Evolutionary conservation across 1,140 invertebrate genomes (phyloP), one percentile per base, ranked within the genome.

Genomic region (Euwallacea similis): DNA sequence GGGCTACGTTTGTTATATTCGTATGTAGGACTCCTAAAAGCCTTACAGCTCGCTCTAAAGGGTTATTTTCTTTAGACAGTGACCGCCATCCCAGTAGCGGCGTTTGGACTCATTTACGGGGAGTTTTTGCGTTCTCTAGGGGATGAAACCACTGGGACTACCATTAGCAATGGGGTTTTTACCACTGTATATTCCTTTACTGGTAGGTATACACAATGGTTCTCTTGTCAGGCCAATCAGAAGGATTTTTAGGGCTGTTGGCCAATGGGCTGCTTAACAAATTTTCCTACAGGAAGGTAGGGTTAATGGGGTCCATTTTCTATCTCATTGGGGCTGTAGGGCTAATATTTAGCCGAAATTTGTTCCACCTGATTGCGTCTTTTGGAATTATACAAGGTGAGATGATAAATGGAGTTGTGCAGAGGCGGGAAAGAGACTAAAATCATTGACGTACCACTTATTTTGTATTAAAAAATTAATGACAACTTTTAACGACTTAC

Each of bases 61-160:
- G n/a, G 16, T 81, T 82, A 62, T 64, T 71, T 21, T 71, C 81
- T 81, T 67, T 77, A 88, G 87, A 83, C 85, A 76, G 80, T 85
- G 55, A 85, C 84, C 1, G 78, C 86, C 53, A 84, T 85, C 3
- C 85, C 86, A 0, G 80, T 87, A 16, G 83, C 88, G 71, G 87
- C 86, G 7, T 90, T 91, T 69, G 88, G 87, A 2, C 82, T 91
- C 41, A 78, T 91, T 15, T 90, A 87, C 68, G 87, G 87, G 56
- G 84, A 88, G 65, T 88, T 88, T 72, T 86, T 91, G 13, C 77
- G 84, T 53, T 82, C 81, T 8, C 81, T 90, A 50, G 86, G 85
- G 0, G 86, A 86, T 7, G 86, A 86, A 73, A 86, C 86, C 0
- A 87, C 85, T 69, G 86, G 86, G 0, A 82, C 87, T 7, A 86